A percentile compares a stretch with the other conserved stretches of the same genome.
Evolutionary conservation across 1,140 invertebrate genomes (phyloP).

Genomic region (Samia ricini): DNA sequence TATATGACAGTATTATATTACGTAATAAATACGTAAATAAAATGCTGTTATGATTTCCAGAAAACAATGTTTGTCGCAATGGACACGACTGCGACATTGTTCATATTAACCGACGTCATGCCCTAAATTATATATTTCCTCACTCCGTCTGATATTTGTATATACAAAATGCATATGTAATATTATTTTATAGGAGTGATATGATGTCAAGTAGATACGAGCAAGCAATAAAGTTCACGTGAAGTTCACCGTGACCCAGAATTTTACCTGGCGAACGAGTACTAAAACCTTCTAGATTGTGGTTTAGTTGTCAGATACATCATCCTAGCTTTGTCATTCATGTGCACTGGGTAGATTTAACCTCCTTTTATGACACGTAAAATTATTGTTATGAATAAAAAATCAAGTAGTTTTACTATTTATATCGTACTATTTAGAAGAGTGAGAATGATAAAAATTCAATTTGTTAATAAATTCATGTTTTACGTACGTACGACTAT

Average conservation of each 20-base stretch:
- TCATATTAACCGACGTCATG: conserved; percentile 18
- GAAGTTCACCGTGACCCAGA: conserved; percentile 53
- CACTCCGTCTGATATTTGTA: not conserved
- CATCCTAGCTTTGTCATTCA: too few species aligned
- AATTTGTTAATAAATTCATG: too few species aligned
- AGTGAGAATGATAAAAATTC: too few species aligned
- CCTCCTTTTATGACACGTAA: too few species aligned
- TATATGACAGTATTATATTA: not conserved
- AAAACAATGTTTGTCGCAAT: conserved; percentile 20
- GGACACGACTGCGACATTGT: conserved; percentile 3
- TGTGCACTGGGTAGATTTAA: too few species aligned
- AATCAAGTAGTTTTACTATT: too few species aligned
- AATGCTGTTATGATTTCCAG: conserved; percentile 2
- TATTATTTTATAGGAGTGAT: not conserved
- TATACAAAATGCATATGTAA: not conserved
- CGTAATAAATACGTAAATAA: not conserved
- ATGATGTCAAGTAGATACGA: conserved; percentile 2
- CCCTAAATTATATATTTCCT: conserved; percentile 21
- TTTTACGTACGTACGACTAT: too few species aligned
- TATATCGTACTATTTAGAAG: too few species aligned
- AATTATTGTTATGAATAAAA: too few species aligned
- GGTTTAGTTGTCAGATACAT: too few species aligned
- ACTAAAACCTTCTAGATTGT: too few species aligned
- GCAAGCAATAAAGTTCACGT: conserved; percentile 18
- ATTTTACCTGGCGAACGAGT: not conserved